Evolutionary conservation across 2,797 vertebrate genomes (phyloP).

Genomic region (Channa striata): DNA sequence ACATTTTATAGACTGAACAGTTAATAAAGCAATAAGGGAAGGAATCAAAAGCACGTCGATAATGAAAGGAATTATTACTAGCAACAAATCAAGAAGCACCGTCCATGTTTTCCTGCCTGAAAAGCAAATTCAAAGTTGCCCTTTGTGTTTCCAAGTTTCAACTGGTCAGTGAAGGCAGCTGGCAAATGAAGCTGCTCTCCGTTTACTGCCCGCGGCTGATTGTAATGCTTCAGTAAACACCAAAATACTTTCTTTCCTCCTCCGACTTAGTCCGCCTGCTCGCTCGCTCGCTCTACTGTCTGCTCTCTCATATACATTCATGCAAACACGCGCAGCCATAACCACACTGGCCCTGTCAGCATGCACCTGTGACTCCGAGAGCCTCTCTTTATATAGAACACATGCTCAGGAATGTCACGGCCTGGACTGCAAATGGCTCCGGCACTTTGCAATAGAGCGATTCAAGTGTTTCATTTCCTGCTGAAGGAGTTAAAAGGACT

Average conservation of each 20-base stretch:
- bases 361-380: conserved; percentile 76
- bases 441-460: conserved; percentile 68
- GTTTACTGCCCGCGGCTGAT: conserved; percentile 65
- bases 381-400: conserved; percentile 76
- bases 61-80: not conserved
- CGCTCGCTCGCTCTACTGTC: conserved; percentile 19
- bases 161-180: conserved; percentile 46
- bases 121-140: conserved; percentile 29
- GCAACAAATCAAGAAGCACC: not conserved
- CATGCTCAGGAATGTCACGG: conserved; percentile 73
- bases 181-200: conserved; percentile 57
- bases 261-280: conserved; percentile 46
- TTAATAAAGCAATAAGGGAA: conserved; percentile 16
- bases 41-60: not conserved
- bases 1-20: conserved; percentile 12
- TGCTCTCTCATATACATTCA: conserved; percentile 38
- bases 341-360: conserved; percentile 46
- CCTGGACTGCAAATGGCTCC: conserved; percentile 65
- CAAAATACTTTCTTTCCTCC: conserved; percentile 56
- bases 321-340: conserved; percentile 23
- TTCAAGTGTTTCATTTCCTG: conserved; percentile 89
- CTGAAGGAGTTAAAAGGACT: conserved; percentile 73
- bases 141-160: conserved; percentile 37
- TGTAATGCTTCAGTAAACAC: conserved; percentile 66
- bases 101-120: not conserved